Base-by-base conservation (phyloP, 30 jellyfish, hydroid and myxozoan species). In the Clytia hemisphaerica region DNA sequence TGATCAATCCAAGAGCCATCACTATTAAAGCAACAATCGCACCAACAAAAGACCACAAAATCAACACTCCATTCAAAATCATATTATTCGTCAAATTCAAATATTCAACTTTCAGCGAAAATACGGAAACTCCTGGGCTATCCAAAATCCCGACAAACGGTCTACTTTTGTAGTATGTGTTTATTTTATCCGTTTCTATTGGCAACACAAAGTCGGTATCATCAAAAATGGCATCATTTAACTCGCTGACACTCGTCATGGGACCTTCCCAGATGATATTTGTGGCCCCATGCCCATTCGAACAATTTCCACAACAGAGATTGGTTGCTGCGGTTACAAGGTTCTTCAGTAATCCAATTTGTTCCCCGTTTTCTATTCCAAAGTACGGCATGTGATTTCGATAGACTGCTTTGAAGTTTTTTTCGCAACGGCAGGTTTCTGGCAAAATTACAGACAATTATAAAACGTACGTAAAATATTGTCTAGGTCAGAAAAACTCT, bases 391-490 rank as follows among this genome's bases (percentile, higher is more conserved):
- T 9, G 12, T 2, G 16, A 21, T 21, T n/a, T 57, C 16, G 70
- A 57, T 7, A 57, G 70, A 37, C 30, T 14, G 70, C 30, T 10
- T 37, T 21, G 42, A 21, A n/a, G 49, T 15, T 57, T 21, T 7
- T 26, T 30, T 57, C 70, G 0, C 70, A 57, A 3, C 70, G 70
- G 2, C 70, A 57, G 25, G 70, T 57, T n/a, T 57, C 70, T 57
- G 54, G 14, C 54, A 42, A 21, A 42, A 42, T 12, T 16, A 16
- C 19, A 42, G 14, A 0, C 14, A 12, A 42, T 42, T 42, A 0
- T 42, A 0, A 0, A 42, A 42, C 18, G 14, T 21, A 42, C 54
- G 19, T 0, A n/a, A n/a, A n/a, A n/a, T n/a, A n/a, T n/a, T n/a
- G n/a, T n/a, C n/a, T n/a, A n/a, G n/a, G n/a, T n/a, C n/a, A n/a